Evolutionary conservation across 64 coral and sea anemone genomes (phyloP), one percentile per base, ranked within the genome.

Genomic region (Porites australiensis): DNA sequence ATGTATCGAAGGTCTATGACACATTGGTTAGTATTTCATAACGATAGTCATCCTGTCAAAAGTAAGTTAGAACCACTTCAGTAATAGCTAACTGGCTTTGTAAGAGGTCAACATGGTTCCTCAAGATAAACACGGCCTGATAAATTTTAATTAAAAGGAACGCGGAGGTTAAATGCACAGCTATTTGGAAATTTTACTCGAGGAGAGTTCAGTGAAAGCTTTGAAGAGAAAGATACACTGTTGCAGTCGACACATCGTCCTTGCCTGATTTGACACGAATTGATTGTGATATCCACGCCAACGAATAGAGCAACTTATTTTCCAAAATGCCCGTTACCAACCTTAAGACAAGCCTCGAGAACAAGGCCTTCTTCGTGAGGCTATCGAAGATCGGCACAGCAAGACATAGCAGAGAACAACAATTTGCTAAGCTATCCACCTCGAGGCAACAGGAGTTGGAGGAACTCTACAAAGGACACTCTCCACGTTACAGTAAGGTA

Each of bases 401-500:
- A 8, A 84, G 47, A 47, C 81, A 84, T 8, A 67, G 15, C 6
- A 84, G 63, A 18, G 81, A 68, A 48, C 62, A 84, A 51, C 81
- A 84, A 51, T 84, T 84, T 84, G 61, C 81, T 3, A 84, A 64
- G 11, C n/a, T 84, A 51, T 64, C 81, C 3, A 84, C 62, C 45
- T 84, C 81, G 18, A 84, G 81, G 69, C 64, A 68, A 8, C 43
- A 94, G 62, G 87, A 94, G 6, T 27, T 94, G 16, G 86, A 82
- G 47, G 88, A 75, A 27, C 70, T 94, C n/a, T 94, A 94, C 54
- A 71, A 94, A n/a, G 87, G 76, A 4, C 74, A 79, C 20, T 45
- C 70, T n/a, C 86, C 88, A 11, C 78, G 92, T 58, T 63, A 75
- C 55, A 82, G 75, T 77, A 82, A 88, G 46, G 77, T 53, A 15